Conservation (phyloP, 2,797 vertebrate species). For the Lithobates sylvaticus region DNA sequence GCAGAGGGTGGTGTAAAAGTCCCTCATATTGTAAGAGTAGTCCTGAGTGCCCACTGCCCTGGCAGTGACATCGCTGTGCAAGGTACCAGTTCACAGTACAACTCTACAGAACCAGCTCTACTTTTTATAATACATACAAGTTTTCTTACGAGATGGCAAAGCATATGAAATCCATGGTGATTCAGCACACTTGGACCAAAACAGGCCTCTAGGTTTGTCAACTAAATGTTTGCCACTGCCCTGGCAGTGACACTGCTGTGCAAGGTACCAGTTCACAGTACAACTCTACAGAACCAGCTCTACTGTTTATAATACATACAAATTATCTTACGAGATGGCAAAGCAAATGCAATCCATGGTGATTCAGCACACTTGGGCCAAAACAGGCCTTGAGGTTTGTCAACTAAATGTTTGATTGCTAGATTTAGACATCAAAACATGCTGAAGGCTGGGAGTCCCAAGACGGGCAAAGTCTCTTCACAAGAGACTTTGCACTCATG, state of each 20-base stretch:
- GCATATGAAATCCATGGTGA: not conserved
- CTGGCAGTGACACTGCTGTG: slow-evolving; percentile 22
- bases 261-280: slow-evolving; percentile 21
- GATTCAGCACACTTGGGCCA: not conserved
- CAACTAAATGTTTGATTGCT: not conserved
- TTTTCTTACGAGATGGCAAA: not conserved
- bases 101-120: slow-evolving; percentile 9
- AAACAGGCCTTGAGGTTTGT: not conserved
- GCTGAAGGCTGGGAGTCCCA: not conserved
- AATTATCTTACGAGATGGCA: not conserved
- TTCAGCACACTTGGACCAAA: not conserved
- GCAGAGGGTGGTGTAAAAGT: not conserved
- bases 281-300: slow-evolving; percentile 6
- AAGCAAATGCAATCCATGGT: not conserved
- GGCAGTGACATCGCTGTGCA: slow-evolving; percentile 26
- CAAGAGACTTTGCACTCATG: not conserved
- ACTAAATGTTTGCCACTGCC: slow-evolving; percentile 20
- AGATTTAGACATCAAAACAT: not conserved
- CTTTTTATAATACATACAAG: slow-evolving; percentile 15
- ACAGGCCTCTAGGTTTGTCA: not conserved
- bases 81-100: slow-evolving; percentile 19
- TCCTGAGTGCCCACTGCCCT: slow-evolving; percentile 53
- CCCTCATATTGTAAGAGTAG: slow-evolving; percentile 27
- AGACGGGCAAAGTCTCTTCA: not conserved
- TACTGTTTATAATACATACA: slow-evolving; percentile 17